These are phyloP conservation scores for Lonchura striata DNA, from an alignment of 2,113 vertebrate species.

Conservation along the genomic window DNA sequence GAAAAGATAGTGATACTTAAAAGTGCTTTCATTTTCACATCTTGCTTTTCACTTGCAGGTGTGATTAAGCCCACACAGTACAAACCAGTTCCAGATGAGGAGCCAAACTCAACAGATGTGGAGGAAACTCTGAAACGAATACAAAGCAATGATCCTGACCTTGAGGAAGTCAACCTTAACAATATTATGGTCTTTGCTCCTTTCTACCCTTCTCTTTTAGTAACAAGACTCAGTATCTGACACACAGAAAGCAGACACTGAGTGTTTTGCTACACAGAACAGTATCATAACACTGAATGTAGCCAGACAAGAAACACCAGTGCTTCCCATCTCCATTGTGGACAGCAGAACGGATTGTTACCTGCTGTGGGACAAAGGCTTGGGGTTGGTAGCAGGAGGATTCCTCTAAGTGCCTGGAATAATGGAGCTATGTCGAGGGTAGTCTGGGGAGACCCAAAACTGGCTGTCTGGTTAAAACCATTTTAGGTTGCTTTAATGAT, in stretches of 20 bases:
- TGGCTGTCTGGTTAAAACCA: background rate
- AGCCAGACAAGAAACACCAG: background rate
- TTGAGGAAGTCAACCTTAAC: slow-evolving; percentile 96
- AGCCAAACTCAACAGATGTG: slow-evolving; percentile 92
- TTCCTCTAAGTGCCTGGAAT: background rate
- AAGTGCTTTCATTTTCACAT: background rate
- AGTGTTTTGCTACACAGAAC: background rate
- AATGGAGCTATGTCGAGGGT: background rate
- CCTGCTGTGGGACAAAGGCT: background rate
- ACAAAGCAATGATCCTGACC: slow-evolving; percentile 88
- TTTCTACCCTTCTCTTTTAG: background rate
- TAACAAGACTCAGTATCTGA: background rate
- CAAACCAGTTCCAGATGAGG: slow-evolving; percentile 93
- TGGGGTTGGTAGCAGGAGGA: background rate
- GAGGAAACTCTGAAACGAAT: slow-evolving; percentile 88
- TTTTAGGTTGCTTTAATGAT: background rate
- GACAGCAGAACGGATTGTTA: background rate
- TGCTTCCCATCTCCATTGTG: background rate
- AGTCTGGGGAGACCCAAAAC: background rate
- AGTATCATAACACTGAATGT: background rate
- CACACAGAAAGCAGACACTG: background rate
- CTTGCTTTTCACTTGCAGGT: slow-evolving; percentile 71
- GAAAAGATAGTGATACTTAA: background rate
- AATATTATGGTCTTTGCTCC: slow-evolving; percentile 86
- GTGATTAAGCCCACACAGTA: slow-evolving; percentile 96